These are phyloP conservation scores for Hypena proboscidalis DNA, from an alignment of 2,888 invertebrate genomes.

Conservation along the genomic window DNA sequence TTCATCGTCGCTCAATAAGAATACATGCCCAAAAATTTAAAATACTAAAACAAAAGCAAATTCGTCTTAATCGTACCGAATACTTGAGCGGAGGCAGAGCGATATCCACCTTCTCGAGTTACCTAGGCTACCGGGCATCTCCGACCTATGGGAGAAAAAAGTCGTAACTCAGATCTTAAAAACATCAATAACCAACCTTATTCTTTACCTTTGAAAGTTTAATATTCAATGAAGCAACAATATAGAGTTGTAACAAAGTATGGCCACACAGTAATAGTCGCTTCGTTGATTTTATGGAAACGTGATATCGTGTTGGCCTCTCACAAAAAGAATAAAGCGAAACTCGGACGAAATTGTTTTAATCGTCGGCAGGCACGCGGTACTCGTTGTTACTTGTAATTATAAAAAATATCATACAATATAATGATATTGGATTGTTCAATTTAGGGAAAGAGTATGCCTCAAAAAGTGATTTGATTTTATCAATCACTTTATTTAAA, in stretches of 20 bases:
- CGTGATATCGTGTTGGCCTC: slow-evolving; percentile 82
- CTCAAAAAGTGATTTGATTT: neutral
- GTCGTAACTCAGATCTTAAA: slow-evolving; percentile 38
- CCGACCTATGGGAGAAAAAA: slow-evolving; percentile 42
- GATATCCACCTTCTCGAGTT: slow-evolving; percentile 83
- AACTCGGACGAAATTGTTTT: slow-evolving; percentile 82
- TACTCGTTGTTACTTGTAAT: slow-evolving; percentile 60
- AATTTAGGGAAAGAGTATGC: neutral
- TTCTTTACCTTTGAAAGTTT: slow-evolving; percentile 29
- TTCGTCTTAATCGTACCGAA: slow-evolving; percentile 81
- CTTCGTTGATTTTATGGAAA: slow-evolving; percentile 84
- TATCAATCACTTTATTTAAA: too few species aligned
- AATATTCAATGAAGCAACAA: slow-evolving; percentile 26
- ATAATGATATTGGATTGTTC: slow-evolving; percentile 14
- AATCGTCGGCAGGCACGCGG: slow-evolving; percentile 78
- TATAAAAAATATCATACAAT: slow-evolving; percentile 40
- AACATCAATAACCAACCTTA: slow-evolving; percentile 39
- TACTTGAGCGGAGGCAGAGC: slow-evolving; percentile 79
- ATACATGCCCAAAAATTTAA: slow-evolving; percentile 56
- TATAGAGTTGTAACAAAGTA: slow-evolving; percentile 62
- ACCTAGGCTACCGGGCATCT: slow-evolving; percentile 85
- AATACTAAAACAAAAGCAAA: slow-evolving; percentile 75
- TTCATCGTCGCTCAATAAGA: slow-evolving; percentile 41
- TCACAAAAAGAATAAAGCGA: slow-evolving; percentile 79
- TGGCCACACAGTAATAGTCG: slow-evolving; percentile 74